Evolutionary conservation across 2,888 invertebrate genomes (phyloP), one percentile per base, ranked within the genome.

Genomic region (Rhogogaster chlorosoma): DNA sequence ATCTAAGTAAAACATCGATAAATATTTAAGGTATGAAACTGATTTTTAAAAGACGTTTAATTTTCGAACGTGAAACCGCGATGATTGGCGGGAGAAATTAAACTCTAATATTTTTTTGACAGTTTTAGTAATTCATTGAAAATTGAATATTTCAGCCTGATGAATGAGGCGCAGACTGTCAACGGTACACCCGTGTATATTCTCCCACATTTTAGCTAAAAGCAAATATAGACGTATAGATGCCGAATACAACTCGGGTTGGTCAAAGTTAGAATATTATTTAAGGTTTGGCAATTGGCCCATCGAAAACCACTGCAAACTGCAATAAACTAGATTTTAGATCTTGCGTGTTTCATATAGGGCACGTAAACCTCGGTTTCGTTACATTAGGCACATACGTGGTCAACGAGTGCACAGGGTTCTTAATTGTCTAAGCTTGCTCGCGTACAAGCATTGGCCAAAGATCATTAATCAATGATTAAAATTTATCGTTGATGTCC

Each of bases 201-300:
- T 38, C 22, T 1, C 42, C 42, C 42, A 42, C n/a, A 73, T 73
- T 73, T 73, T 15, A 73, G 71, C n/a, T 42, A 22, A 71, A 71
- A 18, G 67, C 18, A 15, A 42, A 42, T 29, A 67, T 29, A 67
- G 15, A n/a, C n/a, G 1, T 71, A 42, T 38, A 38, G 22, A 38
- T 38, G n/a, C 22, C 12, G 9, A n/a, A 26, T 77, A 49, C 29
- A 77, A 77, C 26, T 49, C 26, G 22, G 77, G 53, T 77, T 22
- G 77, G 26, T 22, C 77, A 53, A 77, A 77, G 77, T 77, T 77
- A 53, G 77, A 53, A 53, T 29, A 77, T 53, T 77, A 77, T 77
- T 77, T 53, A 53, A 53, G 53, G 53, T 53, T 53, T 77, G 77
- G 77, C 77, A 53, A 77, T 77, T 29, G 53, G 77, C 77, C 77